These are phyloP conservation scores for Hucho hucho DNA, from an alignment of 2,113 vertebrate genomes.

Conservation along the genomic window DNA sequence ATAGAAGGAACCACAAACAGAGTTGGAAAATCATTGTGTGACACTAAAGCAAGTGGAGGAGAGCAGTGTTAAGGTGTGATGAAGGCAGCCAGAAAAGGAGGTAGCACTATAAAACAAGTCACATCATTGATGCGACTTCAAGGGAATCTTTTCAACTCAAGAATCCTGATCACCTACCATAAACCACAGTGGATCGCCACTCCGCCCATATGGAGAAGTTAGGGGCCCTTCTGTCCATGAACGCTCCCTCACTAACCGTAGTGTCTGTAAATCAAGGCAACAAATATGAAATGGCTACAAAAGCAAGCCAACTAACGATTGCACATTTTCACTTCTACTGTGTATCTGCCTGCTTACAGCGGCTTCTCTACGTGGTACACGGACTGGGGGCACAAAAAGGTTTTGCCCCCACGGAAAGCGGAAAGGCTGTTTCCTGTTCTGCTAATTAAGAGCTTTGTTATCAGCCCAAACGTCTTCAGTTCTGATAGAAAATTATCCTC, in stretches of 20 bases:
- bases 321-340: neutral
- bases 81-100: neutral
- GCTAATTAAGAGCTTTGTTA: slow-evolving; percentile 47
- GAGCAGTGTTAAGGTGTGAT: neutral
- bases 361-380: neutral
- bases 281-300: neutral
- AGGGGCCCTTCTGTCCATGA: slow-evolving; percentile 52
- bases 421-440: slow-evolving; percentile 72
- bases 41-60: neutral
- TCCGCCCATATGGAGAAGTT: slow-evolving; percentile 69
- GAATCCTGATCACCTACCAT: slow-evolving; percentile 59
- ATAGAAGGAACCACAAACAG: too few species aligned
- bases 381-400: neutral
- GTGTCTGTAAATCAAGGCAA: neutral
- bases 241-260: slow-evolving; percentile 4
- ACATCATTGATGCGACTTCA: neutral
- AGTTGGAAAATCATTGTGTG: neutral
- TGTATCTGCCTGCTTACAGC: slow-evolving; percentile 7
- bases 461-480: slow-evolving; percentile 34
- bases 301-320: neutral
- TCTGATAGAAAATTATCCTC: slow-evolving; percentile 39
- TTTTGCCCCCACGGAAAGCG: slow-evolving; percentile 66
- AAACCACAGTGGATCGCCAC: slow-evolving; percentile 65
- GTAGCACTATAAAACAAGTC: neutral
- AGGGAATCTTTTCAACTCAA: neutral